Conservation (phyloP, 2,888 invertebrate species). For the Chrysina gloriosa region DNA sequence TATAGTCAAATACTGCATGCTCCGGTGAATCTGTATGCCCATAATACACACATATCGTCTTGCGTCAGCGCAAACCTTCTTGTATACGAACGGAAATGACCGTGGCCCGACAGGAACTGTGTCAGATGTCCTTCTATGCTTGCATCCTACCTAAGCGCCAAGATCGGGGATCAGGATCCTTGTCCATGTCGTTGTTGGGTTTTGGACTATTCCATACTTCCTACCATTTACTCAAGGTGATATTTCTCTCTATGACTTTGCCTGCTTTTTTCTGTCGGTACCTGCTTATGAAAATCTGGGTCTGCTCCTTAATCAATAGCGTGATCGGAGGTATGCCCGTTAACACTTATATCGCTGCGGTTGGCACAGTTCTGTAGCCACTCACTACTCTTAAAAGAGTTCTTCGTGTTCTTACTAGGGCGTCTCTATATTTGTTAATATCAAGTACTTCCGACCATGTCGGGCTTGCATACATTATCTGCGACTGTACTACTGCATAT, state of each 20-base stretch:
- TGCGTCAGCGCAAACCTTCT: background rate
- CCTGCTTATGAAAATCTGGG: background rate
- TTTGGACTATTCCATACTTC: too few relatives aligned
- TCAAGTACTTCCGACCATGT: background rate
- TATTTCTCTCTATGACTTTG: background rate
- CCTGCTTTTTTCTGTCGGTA: background rate
- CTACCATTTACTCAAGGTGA: too few relatives aligned
- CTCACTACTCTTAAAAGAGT: background rate
- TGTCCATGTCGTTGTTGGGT: too few relatives aligned
- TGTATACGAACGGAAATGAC: too few relatives aligned
- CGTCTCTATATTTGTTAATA: background rate
- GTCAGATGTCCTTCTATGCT: too few relatives aligned
- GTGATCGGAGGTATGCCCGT: background rate
- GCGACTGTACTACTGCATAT: conserved; percentile 12
- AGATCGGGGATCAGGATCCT: too few relatives aligned
- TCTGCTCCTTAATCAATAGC: background rate
- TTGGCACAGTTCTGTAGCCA: background rate
- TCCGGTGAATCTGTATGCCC: background rate
- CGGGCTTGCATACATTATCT: conserved; percentile 7
- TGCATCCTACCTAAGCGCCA: too few relatives aligned
- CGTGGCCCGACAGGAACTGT: too few relatives aligned
- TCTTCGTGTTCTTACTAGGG: background rate
- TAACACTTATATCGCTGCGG: background rate
- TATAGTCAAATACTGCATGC: background rate
- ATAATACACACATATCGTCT: background rate